These are phyloP conservation scores for Sclerodermus sp. DNA, from an alignment of 2,888 invertebrate genomes.

Conservation along the genomic window DNA sequence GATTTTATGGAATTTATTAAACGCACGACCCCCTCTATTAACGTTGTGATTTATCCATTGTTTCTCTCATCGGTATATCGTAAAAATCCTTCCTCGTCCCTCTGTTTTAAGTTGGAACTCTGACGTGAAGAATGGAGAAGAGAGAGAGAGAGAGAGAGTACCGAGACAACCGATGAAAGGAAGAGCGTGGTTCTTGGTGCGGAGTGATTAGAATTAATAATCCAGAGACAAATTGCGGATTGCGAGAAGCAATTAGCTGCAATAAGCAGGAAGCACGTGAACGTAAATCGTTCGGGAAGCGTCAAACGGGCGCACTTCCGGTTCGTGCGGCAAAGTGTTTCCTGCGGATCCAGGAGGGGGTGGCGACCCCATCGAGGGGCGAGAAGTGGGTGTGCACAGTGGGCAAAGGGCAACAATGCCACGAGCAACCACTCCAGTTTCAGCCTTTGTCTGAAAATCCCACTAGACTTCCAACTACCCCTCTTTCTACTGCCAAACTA, in stretches of 20 bases:
- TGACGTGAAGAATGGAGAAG: no score
- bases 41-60: no score
- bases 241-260: background rate
- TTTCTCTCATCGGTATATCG: no score
- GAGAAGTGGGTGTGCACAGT: slow-evolving; percentile 18
- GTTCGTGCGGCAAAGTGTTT: slow-evolving; percentile 41
- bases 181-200: no score
- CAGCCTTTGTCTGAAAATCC: slow-evolving; percentile 43
- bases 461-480: slow-evolving; percentile 24
- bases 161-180: no score
- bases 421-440: slow-evolving; percentile 43
- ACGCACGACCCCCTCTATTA: no score
- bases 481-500: no score
- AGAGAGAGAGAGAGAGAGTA: no score
- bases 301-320: slow-evolving; percentile 39
- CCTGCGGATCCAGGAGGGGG: slow-evolving; percentile 24
- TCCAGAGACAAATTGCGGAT: background rate
- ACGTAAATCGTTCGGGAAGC: background rate
- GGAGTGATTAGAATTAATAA: no score
- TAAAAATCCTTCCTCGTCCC: no score
- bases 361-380: slow-evolving; percentile 21
- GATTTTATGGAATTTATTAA: no score
- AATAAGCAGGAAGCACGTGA: background rate
- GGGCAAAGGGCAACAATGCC: slow-evolving; percentile 51
- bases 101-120: no score